Percentiles rank a stretch among this genome's conserved stretches.
These are phyloP conservation scores for Gopherus evgoodei DNA, from an alignment of 2,113 vertebrate genomes.

Conservation along the genomic window DNA sequence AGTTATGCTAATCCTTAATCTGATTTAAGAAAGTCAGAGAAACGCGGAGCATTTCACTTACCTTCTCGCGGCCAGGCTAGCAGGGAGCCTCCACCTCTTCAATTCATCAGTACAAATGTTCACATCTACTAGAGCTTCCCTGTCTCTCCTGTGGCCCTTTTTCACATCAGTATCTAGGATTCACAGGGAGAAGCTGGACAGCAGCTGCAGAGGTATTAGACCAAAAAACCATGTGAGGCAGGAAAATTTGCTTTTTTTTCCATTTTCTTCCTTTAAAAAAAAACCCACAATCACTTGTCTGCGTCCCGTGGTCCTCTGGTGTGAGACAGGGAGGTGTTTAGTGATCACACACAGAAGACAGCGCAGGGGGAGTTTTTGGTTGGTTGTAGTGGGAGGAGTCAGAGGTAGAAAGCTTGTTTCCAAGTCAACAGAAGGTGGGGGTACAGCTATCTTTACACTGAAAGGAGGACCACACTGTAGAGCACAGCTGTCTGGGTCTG, in stretches of 20 bases:
- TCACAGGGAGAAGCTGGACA: constrained; percentile 26
- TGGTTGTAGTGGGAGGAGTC: constrained; percentile 60
- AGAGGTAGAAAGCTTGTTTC: constrained; percentile 61
- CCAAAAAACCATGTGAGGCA: background rate
- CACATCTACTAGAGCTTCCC: constrained; percentile 34
- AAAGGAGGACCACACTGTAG: background rate
- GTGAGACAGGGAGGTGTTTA: constrained; percentile 51
- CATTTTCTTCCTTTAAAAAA: constrained; percentile 30
- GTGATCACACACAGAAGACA: constrained; percentile 26
- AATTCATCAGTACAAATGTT: constrained; percentile 19
- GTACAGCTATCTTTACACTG: background rate
- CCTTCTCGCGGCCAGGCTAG: constrained; percentile 33
- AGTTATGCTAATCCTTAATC: background rate
- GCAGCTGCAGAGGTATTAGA: constrained; percentile 13
- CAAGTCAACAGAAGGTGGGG: constrained; percentile 59
- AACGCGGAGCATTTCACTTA: constrained; percentile 42
- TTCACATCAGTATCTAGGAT: constrained; percentile 38
- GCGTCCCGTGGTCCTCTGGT: constrained; percentile 16
- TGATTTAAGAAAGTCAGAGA: background rate
- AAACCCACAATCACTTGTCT: background rate
- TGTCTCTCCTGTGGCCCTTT: constrained; percentile 27
- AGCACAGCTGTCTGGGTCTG: constrained; percentile 35
- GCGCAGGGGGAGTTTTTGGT: constrained; percentile 53
- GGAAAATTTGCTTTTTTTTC: background rate
- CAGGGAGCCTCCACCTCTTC: constrained; percentile 39